Base-by-base conservation (phyloP, 1,140 invertebrate species). In the Nephila pilipes region DNA sequence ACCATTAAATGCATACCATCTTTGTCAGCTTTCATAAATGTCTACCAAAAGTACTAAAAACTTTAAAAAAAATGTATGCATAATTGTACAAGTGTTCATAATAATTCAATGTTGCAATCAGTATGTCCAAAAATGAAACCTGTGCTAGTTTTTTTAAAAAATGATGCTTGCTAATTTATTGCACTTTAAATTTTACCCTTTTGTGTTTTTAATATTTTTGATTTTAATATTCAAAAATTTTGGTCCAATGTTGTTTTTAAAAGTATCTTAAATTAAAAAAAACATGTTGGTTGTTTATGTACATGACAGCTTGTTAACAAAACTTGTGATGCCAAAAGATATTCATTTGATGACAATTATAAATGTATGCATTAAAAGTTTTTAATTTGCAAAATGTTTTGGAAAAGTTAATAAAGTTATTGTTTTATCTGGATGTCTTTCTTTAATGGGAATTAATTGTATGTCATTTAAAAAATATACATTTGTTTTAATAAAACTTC, bases 381-480 rank as follows among this genome's bases (percentile, higher is more conserved):
- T 20, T 32, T 54, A 80, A n/a, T 46, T 54, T 83, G 54, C 46
- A 22, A 55, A 46, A 22, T 83, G 80, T 54, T 22, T 54, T 46
- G 22, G 32, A 36, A 80, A 46, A 29, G 14, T 20, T 22, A 55
- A 55, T 83, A 83, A 55, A 83, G 80, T 46, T 46, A 83, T 54
- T 46, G 85, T 55, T 87, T 58, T 57, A 20, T 36, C n/a, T 65
- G n/a, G 6, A 10, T 87, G 85, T 87, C 25, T 60, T 87, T 87
- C 18, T 18, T 32, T 83, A 4, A 38, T 54, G 2, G 46, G 46
- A 0, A 46, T 46, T 46, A 10, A 10, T 46, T 10, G 46, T 46
- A 10, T 0, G 12, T 46, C 6, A 10, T 46, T 46, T 46, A 2
- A 46, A n/a, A n/a, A n/a, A n/a, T n/a, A n/a, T n/a, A n/a, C n/a